Evolutionary conservation across 2,888 invertebrate species (phyloP), one percentile per base, ranked within the genome.

Genomic region (Trissolcus japonicus): DNA sequence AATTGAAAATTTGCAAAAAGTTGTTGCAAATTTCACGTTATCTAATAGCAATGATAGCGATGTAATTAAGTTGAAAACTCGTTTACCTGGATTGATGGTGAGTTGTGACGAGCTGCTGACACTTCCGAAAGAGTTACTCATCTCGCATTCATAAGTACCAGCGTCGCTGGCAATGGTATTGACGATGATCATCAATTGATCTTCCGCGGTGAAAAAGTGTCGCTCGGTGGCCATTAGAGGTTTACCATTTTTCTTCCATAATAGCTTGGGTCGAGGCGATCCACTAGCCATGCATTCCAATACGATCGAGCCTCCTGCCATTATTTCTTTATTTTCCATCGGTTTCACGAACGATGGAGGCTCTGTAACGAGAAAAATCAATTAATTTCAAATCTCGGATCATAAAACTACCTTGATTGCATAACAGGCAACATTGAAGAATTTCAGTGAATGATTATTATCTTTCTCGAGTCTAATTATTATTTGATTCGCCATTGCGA

Each of bases 131-230:
- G 94, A 93, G 90, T 98, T 98, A 51, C 94, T 94, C 88, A 98
- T 94, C 88, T 95, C 94, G 90, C 98, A 98, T 83, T 96, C 95
- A 90, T 98, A 98, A 74, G 91, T 91, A 0, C 98, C 98, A 35
- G 94, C 94, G 90, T 98, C 98, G 79, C 91, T 91, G 3, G 92
- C 88, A 78, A 93, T 92, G 0, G 95, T 94, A 84, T 95, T 94
- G 50, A 96, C 94, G 81, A 98, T 97, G 55, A 98, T 94, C 62
- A 98, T 90, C 66, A 98, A 90, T 87, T 98, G 97, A 88, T 95
- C 94, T 86, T 96, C 95, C 41, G 94, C 95, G 3, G 97, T 95
- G 83, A 97, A 94, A 87, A 94, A 96, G 89, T 97, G 95, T 0
- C 97, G 91, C 79, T 95, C 95, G 3, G 95, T 94, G 17, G 92